A percentile compares a stretch with the other conserved stretches of the same genome.
These are phyloP conservation scores for Agonopterix arenella DNA, from an alignment of 2,888 invertebrate species.

Conservation along the genomic window DNA sequence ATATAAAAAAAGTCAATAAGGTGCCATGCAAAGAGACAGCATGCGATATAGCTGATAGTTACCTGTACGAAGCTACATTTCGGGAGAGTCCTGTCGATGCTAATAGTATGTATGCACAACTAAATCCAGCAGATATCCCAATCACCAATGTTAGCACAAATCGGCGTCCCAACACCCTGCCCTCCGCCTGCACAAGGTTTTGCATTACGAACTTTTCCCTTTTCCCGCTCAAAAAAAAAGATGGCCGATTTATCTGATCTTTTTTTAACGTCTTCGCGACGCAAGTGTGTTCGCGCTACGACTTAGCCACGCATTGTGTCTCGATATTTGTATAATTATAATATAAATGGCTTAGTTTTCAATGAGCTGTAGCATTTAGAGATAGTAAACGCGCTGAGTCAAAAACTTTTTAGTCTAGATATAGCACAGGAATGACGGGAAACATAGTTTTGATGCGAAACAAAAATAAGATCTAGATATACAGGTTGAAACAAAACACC, in stretches of 20 bases:
- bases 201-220: background rate
- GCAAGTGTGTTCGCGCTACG: conserved; percentile 27
- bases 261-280: background rate
- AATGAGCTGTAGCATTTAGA: background rate
- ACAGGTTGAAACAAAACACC: too few relatives aligned
- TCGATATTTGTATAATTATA: conserved; percentile 4
- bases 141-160: conserved; percentile 83
- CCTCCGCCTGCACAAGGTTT: conserved; percentile 55
- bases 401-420: too few relatives aligned
- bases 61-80: conserved; percentile 68
- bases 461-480: too few relatives aligned
- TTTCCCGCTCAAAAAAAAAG: conserved; percentile 1
- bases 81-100: conserved; percentile 73
- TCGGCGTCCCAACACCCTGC: conserved; percentile 79
- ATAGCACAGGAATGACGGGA: too few relatives aligned
- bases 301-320: conserved; percentile 6
- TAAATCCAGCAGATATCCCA: conserved; percentile 86
- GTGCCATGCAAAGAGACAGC: conserved; percentile 21
- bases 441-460: too few relatives aligned
- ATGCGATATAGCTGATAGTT: conserved; percentile 41
- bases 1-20: conserved; percentile 11
- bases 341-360: conserved; percentile 1
- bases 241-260: background rate
- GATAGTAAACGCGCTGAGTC: too few relatives aligned
- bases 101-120: conserved; percentile 84